phyloP scores from a whole-genome alignment of 2,797 vertebrate genomes.

The Chrysocyon brachyurus region DNA sequence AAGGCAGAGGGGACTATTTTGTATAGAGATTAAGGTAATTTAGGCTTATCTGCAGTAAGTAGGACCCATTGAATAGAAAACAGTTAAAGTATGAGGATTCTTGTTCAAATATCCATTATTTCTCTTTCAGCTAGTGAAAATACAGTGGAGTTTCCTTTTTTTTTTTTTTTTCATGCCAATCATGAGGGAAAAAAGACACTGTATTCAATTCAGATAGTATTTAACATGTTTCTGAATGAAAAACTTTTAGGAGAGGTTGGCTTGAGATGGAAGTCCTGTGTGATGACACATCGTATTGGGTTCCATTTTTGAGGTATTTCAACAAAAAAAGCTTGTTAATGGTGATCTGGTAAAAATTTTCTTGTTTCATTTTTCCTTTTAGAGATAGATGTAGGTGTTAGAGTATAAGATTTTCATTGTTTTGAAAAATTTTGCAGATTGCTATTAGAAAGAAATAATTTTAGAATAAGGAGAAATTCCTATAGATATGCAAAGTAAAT shows the following conservation, averaged over 20 bases:
- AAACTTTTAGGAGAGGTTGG: background rate
- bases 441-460: background rate
- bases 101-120: background rate
- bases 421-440: background rate
- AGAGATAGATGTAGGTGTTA: background rate
- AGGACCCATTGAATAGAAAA: background rate
- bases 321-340: background rate
- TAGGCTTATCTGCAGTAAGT: background rate
- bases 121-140: background rate
- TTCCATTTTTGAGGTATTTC: background rate
- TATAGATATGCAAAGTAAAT: background rate
- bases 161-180: background rate
- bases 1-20: background rate
- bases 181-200: background rate
- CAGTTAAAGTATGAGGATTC: background rate
- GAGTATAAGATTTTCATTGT: background rate
- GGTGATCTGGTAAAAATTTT: background rate
- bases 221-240: background rate
- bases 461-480: constrained; percentile 17
- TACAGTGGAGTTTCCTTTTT: background rate
- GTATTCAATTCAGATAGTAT: background rate
- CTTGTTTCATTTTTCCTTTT: background rate
- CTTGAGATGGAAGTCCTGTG: background rate
- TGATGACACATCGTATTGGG: background rate
- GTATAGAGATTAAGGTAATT: background rate